Conservation (phyloP, 2,797 vertebrate species). For the Pipistrellus pygmaeus region DNA sequence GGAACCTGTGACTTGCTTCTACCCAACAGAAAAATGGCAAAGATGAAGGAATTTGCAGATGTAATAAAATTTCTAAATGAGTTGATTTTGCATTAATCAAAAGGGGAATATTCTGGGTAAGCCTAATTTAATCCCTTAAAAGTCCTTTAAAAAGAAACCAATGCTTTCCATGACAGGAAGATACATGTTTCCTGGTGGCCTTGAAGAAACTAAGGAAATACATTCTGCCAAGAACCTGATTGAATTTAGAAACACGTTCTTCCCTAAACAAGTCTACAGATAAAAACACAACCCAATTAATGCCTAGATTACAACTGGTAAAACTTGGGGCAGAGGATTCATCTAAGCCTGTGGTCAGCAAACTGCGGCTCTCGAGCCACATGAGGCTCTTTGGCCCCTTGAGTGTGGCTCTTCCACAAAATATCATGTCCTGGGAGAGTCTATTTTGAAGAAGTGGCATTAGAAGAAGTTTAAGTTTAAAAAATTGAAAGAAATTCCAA, state of each 20-base stretch:
- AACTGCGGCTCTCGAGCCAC: too few relatives aligned
- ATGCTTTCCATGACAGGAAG: background rate
- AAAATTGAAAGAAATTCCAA: too few relatives aligned
- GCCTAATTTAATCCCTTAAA: background rate
- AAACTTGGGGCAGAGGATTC: background rate
- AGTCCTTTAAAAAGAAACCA: background rate
- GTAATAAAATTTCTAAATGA: background rate
- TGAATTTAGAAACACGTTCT: background rate
- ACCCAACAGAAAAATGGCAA: background rate
- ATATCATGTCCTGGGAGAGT: too few relatives aligned
- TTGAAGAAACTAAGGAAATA: slow-evolving; percentile 30
- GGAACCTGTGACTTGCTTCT: background rate
- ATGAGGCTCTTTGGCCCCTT: too few relatives aligned
- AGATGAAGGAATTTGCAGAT: background rate
- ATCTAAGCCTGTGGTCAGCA: background rate
- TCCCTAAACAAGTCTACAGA: background rate
- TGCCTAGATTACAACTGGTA: background rate
- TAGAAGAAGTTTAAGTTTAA: too few relatives aligned
- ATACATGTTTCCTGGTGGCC: background rate
- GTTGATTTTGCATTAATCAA: background rate
- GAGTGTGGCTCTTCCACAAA: too few relatives aligned
- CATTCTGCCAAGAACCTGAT: background rate
- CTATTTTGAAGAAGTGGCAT: too few relatives aligned
- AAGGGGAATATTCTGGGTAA: background rate
- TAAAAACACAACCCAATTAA: background rate